Percentiles rank a stretch among this genome's conserved stretches.
Evolutionary conservation across 2,113 vertebrate genomes (phyloP).

Genomic region (Formicarius rufipectus): DNA sequence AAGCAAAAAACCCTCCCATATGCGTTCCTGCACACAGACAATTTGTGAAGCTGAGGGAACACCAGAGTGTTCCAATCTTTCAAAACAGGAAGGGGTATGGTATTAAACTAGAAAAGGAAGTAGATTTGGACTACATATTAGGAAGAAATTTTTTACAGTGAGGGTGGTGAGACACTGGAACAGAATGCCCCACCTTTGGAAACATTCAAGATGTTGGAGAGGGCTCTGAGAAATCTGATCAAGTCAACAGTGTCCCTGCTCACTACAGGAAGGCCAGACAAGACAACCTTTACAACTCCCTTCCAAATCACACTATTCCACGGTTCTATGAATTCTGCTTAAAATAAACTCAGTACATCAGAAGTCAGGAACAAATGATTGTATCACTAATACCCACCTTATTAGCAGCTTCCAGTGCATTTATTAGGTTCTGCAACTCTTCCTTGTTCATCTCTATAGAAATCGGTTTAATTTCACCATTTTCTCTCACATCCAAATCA

Average conservation of each 20-base stretch:
- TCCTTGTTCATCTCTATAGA: slow-evolving; percentile 93
- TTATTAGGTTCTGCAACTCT: slow-evolving; percentile 87
- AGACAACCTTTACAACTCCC: not conserved
- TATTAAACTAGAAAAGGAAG: not conserved
- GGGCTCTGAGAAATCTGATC: not conserved
- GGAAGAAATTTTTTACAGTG: not conserved
- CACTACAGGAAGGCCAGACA: not conserved
- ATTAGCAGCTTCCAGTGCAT: slow-evolving; percentile 89
- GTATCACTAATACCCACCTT: slow-evolving; percentile 78
- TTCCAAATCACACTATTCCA: not conserved
- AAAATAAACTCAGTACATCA: not conserved
- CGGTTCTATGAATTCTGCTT: fast-evolving
- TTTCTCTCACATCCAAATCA: slow-evolving; percentile 85
- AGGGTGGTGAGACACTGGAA: not conserved
- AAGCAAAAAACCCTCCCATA: not conserved
- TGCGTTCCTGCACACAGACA: not conserved
- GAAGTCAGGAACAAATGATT: not conserved
- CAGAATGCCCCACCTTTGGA: not conserved
- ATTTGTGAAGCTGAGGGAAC: not conserved
- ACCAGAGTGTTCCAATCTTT: not conserved
- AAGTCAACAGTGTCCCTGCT: not conserved
- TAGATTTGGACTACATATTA: not conserved
- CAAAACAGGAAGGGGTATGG: not conserved
- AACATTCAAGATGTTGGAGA: not conserved
- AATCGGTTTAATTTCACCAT: slow-evolving; percentile 75